Evolutionary conservation across 2,888 invertebrate species (phyloP).

Genomic region (Platypus cylindrus): DNA sequence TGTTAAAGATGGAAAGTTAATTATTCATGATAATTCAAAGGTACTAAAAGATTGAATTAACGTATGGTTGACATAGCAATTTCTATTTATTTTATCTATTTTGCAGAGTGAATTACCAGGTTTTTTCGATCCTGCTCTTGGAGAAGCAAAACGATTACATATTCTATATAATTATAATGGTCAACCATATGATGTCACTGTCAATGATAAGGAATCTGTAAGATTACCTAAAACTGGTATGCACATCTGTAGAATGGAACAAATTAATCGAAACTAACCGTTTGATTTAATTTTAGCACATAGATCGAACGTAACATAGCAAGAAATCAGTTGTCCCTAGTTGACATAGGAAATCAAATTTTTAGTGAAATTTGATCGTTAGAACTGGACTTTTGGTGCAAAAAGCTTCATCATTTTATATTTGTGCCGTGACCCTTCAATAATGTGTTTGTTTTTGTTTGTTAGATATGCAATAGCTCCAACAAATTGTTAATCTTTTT

Average conservation of each 20-base stretch:
- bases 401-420: no score
- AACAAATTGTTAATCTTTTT: no score
- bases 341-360: slow-evolving; percentile 5
- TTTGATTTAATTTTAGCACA: slow-evolving; percentile 28
- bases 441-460: no score
- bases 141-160: slow-evolving; percentile 78
- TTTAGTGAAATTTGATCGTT: slow-evolving; percentile 1
- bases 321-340: slow-evolving; percentile 7
- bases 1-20: slow-evolving; percentile 79
- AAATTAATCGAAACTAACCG: neutral
- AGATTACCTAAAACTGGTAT: slow-evolving; percentile 64
- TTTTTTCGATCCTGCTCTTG: slow-evolving; percentile 91
- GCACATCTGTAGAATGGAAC: slow-evolving; percentile 19
- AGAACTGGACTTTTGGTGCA: no score
- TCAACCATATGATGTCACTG: slow-evolving; percentile 62
- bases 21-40: slow-evolving; percentile 75
- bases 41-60: slow-evolving; percentile 38
- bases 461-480: no score
- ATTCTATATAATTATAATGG: slow-evolving; percentile 78
- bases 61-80: slow-evolving; percentile 4
- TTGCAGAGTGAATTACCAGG: slow-evolving; percentile 87
- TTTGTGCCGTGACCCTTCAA: no score
- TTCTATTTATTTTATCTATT: slow-evolving; percentile 14
- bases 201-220: slow-evolving; percentile 68
- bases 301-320: slow-evolving; percentile 31